Evolutionary conservation across 2,888 invertebrate species (phyloP), one percentile per base, ranked within the genome.

Genomic region (Hyles lineata): DNA sequence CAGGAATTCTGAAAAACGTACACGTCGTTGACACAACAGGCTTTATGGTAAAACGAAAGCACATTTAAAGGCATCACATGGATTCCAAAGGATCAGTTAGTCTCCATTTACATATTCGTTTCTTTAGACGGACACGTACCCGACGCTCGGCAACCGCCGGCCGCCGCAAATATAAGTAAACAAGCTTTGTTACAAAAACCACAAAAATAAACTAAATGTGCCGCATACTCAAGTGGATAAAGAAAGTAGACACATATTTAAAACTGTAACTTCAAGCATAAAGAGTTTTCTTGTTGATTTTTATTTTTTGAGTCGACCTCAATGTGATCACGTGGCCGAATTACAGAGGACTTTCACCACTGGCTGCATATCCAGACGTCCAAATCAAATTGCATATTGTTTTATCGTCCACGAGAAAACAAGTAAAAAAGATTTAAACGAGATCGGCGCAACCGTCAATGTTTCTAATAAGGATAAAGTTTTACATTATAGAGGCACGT

Each of bases 11-110:
- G 21, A 63, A 32, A 55, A 70, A 32, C 29, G 43, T 62, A 43
- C 19, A 67, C 25, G 23, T 15, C 32, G 55, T 52, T 32, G 70
- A 70, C 70, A 52, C 35, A 55, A 76, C 71, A 77, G 76, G 77
- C 73, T 74, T 55, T 63, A 63, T 71, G 70, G 78, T 82, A 80
- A 80, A 79, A 69, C 79, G 77, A 80, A 77, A 77, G 80, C 19
- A 72, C 55, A 72, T 58, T 59, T 25, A 55, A 55, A 72, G 35
- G 35, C 35, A 58, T 72, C 80, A 77, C 74, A 67, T 74, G 77
- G 78, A 76, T 78, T 82, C 80, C 77, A 79, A 81, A 74, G 80
- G 82, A 82, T 86, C 83, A 82, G 74, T 79, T 76, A 78, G 79
- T 74, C 74, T 74, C 74, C 77, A 79, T 78, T 80, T 80, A 76